Evolutionary conservation across 2,888 invertebrate genomes (phyloP), one percentile per base, ranked within the genome.

Genomic region (Cecidostiba fungosa): DNA sequence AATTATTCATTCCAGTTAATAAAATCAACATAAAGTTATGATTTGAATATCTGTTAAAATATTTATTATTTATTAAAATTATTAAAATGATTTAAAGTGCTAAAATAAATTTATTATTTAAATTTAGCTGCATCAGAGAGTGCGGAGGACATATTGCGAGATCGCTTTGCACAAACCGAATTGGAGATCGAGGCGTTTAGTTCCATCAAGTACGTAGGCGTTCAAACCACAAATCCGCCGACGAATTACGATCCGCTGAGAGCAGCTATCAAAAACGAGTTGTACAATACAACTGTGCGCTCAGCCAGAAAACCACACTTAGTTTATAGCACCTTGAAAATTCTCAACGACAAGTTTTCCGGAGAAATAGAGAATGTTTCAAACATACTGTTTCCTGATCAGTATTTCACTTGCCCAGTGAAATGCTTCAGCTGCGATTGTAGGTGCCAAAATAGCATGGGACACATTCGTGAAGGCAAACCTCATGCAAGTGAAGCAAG

Each of bases 401-500:
- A 97, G 91, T 97, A 97, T 94, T 97, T 97, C 90, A 96, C 97
- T 0, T 97, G 97, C 90, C 95, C 95, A 29, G 94, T 95, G 1
- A 95, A 95, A 88, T 97, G 97, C 92, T 94, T 95, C 86, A 96
- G 96, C 3, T 97, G 97, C 93, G 95, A 94, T 79, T 93, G 94
- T 79, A 94, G 95, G 39, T 96, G 96, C 89, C 94, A 94, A 87
- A 94, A 95, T 82, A 96, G 96, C 29, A 96, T 96, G 95, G 96
- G 96, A 0, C 96, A 96, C 90, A 92, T 94, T 70, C 94, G 94
- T 43, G 96, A 96, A 85, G 95, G 95, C 14, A 94, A 95, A 87
- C 94, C 95, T 19, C 96, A 96, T 92, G 91, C 89, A 76, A 94
- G 93, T 88, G 93, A 93, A 29, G 93, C 89, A 29, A 93, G 92